A percentile compares a stretch with the other conserved stretches of the same genome.
Conservation (phyloP, 2,797 vertebrate species). For the Mallotus villosus region DNA sequence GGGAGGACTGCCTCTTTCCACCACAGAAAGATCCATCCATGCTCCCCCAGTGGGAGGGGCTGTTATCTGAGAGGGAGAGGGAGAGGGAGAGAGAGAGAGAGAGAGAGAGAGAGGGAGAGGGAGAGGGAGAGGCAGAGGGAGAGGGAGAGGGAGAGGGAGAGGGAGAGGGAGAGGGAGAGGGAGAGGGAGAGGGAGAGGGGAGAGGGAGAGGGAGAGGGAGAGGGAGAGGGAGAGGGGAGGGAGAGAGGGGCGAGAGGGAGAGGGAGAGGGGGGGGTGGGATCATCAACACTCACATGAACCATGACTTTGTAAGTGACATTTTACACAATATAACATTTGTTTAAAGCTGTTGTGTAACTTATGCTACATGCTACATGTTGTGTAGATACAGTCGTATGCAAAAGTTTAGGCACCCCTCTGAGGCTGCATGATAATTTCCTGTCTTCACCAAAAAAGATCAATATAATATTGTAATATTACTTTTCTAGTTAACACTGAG, state of each 20-base stretch:
- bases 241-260: too few species aligned
- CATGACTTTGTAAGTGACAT: neutral
- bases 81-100: neutral
- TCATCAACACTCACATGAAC: neutral
- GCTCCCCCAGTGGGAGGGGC: slow-evolving; percentile 41
- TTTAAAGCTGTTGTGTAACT: neutral
- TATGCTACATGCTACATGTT: neutral
- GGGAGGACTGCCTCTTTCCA: slow-evolving; percentile 64
- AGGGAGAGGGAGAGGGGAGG: neutral
- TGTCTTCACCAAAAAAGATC: too few species aligned
- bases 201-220: neutral
- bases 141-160: neutral
- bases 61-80: slow-evolving; percentile 28
- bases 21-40: slow-evolving; percentile 36
- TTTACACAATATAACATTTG: neutral
- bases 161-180: neutral
- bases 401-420: too few species aligned
- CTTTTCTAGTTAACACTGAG: too few species aligned
- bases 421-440: too few species aligned
- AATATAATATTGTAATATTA: too few species aligned
- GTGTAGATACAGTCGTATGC: too few species aligned
- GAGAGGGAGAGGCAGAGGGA: neutral
- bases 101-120: too few species aligned
- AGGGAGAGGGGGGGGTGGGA: too few species aligned
- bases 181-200: neutral